Conservation (phyloP, 2,888 invertebrate genomes). For the Tachina fera region DNA sequence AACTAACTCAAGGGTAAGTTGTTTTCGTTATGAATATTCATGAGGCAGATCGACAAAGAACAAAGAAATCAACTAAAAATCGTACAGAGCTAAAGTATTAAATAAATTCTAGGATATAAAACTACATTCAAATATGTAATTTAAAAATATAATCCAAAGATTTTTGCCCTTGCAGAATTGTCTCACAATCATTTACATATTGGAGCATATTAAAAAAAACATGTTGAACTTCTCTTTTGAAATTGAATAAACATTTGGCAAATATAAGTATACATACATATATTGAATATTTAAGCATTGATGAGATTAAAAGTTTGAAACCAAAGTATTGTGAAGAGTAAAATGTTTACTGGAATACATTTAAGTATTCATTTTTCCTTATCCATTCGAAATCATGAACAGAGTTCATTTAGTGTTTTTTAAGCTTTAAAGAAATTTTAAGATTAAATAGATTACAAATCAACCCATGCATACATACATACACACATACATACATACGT, state of each 20-base stretch:
- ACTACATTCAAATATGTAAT: neutral
- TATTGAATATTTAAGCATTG: neutral
- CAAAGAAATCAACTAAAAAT: neutral
- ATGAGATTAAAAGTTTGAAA: constrained; percentile 1
- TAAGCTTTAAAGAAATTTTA: neutral
- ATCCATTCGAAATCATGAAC: neutral
- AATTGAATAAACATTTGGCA: constrained; percentile 12
- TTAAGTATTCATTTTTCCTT: neutral
- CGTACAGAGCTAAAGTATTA: neutral
- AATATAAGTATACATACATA: neutral
- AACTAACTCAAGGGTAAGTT: neutral
- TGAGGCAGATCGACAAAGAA: neutral
- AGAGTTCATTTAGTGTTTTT: neutral
- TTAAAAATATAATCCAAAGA: neutral
- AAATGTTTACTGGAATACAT: constrained; percentile 7
- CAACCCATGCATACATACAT: neutral
- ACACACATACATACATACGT: too few species aligned
- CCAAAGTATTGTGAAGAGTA: constrained; percentile 1
- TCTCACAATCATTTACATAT: constrained; percentile 11
- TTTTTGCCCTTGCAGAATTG: neutral
- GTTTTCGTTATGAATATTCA: constrained; percentile 26
- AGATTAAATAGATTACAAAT: constrained; percentile 9
- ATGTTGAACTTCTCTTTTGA: neutral
- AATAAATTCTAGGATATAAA: neutral
- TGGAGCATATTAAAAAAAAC: neutral